Evolutionary conservation across 2,888 invertebrate genomes (phyloP).

Genomic region (Girardia tigrina): DNA sequence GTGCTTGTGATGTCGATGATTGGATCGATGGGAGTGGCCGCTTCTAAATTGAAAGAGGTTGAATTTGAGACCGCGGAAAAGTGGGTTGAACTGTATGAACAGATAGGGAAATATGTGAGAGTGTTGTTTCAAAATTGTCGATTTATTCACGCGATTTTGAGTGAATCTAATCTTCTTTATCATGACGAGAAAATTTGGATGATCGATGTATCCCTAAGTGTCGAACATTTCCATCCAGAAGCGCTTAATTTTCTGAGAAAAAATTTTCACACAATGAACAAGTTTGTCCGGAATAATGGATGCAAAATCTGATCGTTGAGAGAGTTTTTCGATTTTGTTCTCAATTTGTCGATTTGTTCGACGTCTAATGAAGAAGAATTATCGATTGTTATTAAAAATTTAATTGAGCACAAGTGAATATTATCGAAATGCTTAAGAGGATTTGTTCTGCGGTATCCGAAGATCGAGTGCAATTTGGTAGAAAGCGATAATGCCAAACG

Average conservation of each 20-base stretch:
- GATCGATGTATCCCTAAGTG: conserved; percentile 94
- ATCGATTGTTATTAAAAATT: no score
- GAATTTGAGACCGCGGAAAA: conserved; percentile 54
- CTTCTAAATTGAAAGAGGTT: conserved; percentile 60
- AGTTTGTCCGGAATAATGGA: conserved; percentile 73
- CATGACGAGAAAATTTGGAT: conserved; percentile 65
- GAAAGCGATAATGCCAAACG: no score
- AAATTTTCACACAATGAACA: conserved; percentile 79
- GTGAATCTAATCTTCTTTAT: conserved; percentile 79
- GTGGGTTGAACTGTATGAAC: conserved; percentile 61
- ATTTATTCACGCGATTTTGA: conserved; percentile 90
- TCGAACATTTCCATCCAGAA: conserved; percentile 91
- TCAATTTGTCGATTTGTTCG: conserved; percentile 56
- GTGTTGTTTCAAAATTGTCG: conserved; percentile 78
- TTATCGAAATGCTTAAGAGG: conserved; percentile 3
- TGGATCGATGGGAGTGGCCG: conserved; percentile 67
- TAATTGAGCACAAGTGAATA: not conserved
- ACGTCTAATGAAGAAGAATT: no score
- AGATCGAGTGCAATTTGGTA: no score
- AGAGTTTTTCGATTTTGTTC: conserved; percentile 85
- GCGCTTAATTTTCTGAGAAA: conserved; percentile 82
- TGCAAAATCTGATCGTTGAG: conserved; percentile 61
- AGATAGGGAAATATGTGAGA: conserved; percentile 69
- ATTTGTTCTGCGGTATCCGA: no score
- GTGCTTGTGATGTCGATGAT: conserved; percentile 87